Conservation (phyloP, 2,797 vertebrate genomes). For the Acestrorhynchus altus region DNA sequence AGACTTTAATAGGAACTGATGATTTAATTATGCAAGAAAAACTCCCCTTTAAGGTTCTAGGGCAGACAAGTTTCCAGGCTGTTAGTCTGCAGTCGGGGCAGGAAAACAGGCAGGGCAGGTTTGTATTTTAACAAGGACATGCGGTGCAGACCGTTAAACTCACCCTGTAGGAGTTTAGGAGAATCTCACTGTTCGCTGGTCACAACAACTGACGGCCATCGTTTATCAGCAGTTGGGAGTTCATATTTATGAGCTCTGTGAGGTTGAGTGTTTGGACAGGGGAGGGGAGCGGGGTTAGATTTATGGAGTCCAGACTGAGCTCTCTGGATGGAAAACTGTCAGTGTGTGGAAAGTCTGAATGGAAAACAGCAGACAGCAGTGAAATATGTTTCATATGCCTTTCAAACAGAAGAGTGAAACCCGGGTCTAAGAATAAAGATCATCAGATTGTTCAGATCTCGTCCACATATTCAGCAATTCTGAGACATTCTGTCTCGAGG, state of each 20-base stretch:
- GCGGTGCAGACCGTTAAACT: constrained; percentile 32
- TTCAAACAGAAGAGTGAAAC: neutral
- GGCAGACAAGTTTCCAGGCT: neutral
- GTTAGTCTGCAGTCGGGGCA: neutral
- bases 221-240: neutral
- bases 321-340: constrained; percentile 32
- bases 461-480: too few species aligned
- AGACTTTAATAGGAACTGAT: neutral
- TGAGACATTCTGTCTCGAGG: neutral
- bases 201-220: neutral
- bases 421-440: neutral
- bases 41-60: neutral
- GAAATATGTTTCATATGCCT: constrained; percentile 23
- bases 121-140: constrained; percentile 32
- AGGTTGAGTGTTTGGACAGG: constrained; percentile 16
- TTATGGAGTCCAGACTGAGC: constrained; percentile 21
- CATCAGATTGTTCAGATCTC: neutral
- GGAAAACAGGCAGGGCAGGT: constrained; percentile 3
- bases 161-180: neutral
- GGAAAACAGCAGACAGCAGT: constrained; percentile 36
- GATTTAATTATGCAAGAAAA: too few species aligned
- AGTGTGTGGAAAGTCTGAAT: constrained; percentile 35
- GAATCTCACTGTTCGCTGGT: neutral
- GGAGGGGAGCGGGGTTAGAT: neutral
- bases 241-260: constrained; percentile 19